These are phyloP conservation scores for Leuctra nigra DNA, from an alignment of 2,888 invertebrate genomes.

Conservation along the genomic window DNA sequence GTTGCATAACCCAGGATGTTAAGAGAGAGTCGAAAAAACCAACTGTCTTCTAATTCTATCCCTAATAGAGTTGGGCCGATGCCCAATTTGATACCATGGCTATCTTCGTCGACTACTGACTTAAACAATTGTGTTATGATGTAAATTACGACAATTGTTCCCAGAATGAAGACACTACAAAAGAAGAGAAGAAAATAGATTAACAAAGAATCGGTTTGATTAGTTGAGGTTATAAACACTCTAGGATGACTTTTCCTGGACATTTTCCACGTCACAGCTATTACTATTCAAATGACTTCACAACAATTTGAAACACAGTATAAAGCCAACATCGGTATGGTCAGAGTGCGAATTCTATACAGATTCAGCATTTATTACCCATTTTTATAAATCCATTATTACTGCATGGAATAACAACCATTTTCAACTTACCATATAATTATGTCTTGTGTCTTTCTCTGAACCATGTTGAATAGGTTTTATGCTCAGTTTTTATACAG, in stretches of 20 bases:
- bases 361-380: too few relatives aligned
- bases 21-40: conserved; percentile 69
- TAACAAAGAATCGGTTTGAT: too few relatives aligned
- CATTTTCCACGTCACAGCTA: too few relatives aligned
- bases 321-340: too few relatives aligned
- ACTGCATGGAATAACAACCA: too few relatives aligned
- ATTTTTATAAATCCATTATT: too few relatives aligned
- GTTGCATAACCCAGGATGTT: conserved; percentile 85
- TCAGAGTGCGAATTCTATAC: too few relatives aligned
- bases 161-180: conserved; percentile 42
- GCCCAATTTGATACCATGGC: conserved; percentile 22
- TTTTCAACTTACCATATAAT: neutral
- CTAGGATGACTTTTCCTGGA: too few relatives aligned
- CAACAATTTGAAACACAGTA: too few relatives aligned
- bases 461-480: neutral
- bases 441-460: conserved; percentile 1
- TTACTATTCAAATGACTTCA: too few relatives aligned
- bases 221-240: too few relatives aligned
- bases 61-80: conserved; percentile 34
- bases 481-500: neutral
- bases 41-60: conserved; percentile 54
- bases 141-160: conserved; percentile 43
- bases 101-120: conserved; percentile 34
- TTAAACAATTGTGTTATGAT: conserved; percentile 42
- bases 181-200: conserved; percentile 25